phyloP scores from a whole-genome alignment of 2,888 invertebrate genomes.

The Calameuta filiformis region DNA sequence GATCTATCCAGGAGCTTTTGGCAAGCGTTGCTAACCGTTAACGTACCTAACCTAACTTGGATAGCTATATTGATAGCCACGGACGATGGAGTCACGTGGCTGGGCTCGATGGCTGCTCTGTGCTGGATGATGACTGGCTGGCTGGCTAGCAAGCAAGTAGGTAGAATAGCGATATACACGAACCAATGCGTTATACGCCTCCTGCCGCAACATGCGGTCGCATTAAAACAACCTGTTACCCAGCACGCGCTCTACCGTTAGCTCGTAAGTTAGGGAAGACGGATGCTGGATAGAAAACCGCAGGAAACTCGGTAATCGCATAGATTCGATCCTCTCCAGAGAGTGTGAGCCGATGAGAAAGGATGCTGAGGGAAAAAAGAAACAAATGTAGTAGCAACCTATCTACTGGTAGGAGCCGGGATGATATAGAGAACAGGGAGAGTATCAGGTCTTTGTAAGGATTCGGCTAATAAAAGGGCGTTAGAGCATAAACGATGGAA shows the following conservation, averaged over 20 bases:
- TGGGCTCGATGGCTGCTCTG: background rate
- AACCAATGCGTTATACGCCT: constrained; percentile 5
- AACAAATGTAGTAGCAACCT: background rate
- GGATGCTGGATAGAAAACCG: background rate
- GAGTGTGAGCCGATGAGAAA: background rate
- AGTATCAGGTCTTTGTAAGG: background rate
- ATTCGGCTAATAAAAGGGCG: background rate
- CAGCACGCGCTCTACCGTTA: constrained; percentile 17
- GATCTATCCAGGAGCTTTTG: background rate
- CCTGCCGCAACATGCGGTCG: constrained; percentile 32
- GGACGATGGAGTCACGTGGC: background rate
- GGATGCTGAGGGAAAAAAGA: background rate
- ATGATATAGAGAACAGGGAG: constrained; percentile 21
- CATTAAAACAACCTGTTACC: constrained; percentile 53
- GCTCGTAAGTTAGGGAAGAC: constrained; percentile 1
- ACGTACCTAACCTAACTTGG: background rate
- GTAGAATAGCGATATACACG: constrained; percentile 2
- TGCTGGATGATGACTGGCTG: background rate
- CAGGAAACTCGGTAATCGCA: background rate
- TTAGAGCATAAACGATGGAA: constrained; percentile 1
- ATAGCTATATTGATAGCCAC: background rate
- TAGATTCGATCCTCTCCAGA: background rate
- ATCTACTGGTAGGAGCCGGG: background rate
- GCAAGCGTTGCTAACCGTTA: background rate
- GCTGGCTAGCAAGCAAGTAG: background rate